These are phyloP conservation scores for Keiferia lycopersicella DNA, from an alignment of 2,888 invertebrate species.

Conservation along the genomic window DNA sequence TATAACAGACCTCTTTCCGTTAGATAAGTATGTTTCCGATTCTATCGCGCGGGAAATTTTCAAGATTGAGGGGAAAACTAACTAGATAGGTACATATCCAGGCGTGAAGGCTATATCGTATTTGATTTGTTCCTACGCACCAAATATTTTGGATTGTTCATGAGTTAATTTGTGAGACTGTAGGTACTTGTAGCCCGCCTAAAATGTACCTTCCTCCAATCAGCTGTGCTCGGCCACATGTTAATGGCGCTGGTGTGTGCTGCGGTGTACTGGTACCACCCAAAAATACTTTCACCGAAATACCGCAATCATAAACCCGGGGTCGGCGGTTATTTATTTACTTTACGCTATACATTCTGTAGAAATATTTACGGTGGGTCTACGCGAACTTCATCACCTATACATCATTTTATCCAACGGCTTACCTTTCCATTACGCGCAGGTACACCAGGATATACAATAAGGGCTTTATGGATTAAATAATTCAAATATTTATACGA, in stretches of 20 bases:
- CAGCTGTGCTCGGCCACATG: conserved; percentile 47
- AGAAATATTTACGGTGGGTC: conserved; percentile 47
- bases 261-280: conserved; percentile 1
- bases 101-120: not conserved
- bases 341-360: conserved; percentile 44
- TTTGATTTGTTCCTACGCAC: not conserved
- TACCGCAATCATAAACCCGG: conserved; percentile 59
- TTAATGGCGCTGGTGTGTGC: conserved; percentile 38
- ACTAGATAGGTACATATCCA: not conserved
- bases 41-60: not conserved
- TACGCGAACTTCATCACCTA: conserved; percentile 17
- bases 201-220: conserved; percentile 2
- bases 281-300: conserved; percentile 65
- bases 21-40: not conserved
- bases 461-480: not conserved
- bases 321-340: conserved; percentile 57
- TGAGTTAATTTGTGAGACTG: too few species aligned
- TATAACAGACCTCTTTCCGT: not conserved
- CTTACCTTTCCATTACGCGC: conserved; percentile 20
- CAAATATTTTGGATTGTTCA: too few species aligned
- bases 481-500: conserved; percentile 10
- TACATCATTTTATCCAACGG: conserved; percentile 26
- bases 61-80: not conserved
- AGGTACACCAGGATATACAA: not conserved
- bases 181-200: too few species aligned